Evolutionary conservation across 2,113 vertebrate genomes (phyloP), one percentile per base, ranked within the genome.

Genomic region (Rhineura floridana): DNA sequence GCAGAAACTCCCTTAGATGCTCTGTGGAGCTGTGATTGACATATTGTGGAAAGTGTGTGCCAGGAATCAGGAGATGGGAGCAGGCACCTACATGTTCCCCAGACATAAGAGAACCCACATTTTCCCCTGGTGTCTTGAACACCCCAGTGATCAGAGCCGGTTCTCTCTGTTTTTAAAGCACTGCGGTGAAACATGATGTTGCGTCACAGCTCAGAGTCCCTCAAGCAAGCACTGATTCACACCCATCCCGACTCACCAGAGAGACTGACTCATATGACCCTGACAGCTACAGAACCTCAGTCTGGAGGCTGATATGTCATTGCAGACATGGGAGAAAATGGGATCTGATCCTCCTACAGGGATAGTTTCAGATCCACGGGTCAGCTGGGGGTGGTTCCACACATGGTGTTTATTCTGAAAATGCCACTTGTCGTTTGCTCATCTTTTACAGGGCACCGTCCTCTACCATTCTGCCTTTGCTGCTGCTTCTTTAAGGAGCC

Each of bases 41-140:
- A 76, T 12, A 11, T 6, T 15, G 13, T 46, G 42, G n/a, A 48
- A 48, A n/a, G 44, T 13, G 12, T 12, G 15, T 65, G 80, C 42
- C 69, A 65, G 44, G 13, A 28, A 63, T n/a, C 6, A 9, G 42
- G 30, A 82, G 69, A n/a, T 1, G 44, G 69, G 69, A 17, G n/a
- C 87, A 83, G 55, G 80, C 59, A 63, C 80, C n/a, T 50, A 75
- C 80, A 76, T 21, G 70, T 42, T 65, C 80, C 8, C 80, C 80
- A 88, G 80, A 83, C 70, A 52, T 12, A 28, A 67, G 55, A 59
- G 70, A 39, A 39, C 70, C 70, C 80, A 42, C 33, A 21, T 76
- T 65, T 76, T 36, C 59, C 55, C n/a, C 46, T 3, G 42, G 55
- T 39, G 79, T 69, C 33, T 39, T 75, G 81, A 76, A 76, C 55